Conservation (phyloP, 2,113 vertebrate species). For the Aptenodytes patagonicus region DNA sequence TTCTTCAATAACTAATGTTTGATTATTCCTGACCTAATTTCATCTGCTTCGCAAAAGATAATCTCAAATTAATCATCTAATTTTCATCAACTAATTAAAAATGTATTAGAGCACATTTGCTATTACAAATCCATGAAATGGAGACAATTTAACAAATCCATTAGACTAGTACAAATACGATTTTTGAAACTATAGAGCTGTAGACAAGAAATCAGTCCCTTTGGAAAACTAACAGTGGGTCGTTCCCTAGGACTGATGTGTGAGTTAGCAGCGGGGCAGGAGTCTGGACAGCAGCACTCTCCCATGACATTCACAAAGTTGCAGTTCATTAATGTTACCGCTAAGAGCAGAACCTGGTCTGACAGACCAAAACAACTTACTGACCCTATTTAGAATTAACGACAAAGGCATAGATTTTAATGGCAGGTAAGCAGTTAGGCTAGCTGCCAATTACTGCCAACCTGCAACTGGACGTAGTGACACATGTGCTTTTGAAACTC, state of each 20-base stretch:
- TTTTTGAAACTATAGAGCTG: constrained; percentile 10
- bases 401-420: not conserved
- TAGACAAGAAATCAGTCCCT: constrained; percentile 1
- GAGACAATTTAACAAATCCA: constrained; percentile 5
- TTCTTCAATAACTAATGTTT: constrained; percentile 5
- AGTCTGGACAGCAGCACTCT: constrained; percentile 9
- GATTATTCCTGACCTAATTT: constrained; percentile 18
- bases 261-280: not conserved
- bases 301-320: constrained; percentile 18
- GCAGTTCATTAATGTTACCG: constrained; percentile 27
- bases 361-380: constrained; percentile 17
- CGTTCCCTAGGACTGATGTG: not conserved
- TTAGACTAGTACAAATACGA: constrained; percentile 1
- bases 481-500: not conserved
- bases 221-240: constrained; percentile 19
- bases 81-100: constrained; percentile 24
- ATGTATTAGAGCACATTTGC: not conserved
- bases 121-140: not conserved
- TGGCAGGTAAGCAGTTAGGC: not conserved
- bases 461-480: not conserved
- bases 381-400: not conserved
- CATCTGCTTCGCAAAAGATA: constrained; percentile 20
- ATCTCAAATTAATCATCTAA: constrained; percentile 10
- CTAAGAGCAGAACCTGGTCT: constrained; percentile 30
- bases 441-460: not conserved